Percentiles rank a stretch among this genome's conserved stretches.
Evolutionary conservation across 2,797 vertebrate genomes (phyloP).

Genomic region (Pampus argenteus): DNA sequence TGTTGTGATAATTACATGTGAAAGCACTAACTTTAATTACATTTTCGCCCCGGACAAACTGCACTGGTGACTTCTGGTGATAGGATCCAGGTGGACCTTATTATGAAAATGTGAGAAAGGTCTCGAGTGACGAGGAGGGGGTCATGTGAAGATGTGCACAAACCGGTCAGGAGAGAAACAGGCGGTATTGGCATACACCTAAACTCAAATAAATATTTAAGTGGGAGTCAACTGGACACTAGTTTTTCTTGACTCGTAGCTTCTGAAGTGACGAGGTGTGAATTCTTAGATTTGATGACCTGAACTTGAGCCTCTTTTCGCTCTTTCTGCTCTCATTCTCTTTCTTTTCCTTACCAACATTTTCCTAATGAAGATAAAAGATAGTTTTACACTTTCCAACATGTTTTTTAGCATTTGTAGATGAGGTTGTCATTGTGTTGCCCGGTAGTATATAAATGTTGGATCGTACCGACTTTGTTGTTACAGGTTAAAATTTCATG

Average conservation of each 20-base stretch:
- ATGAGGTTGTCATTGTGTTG: slow-evolving; percentile 51
- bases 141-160: slow-evolving; percentile 74
- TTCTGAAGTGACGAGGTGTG: slow-evolving; percentile 60
- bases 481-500: slow-evolving; percentile 81
- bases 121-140: slow-evolving; percentile 64
- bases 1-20: slow-evolving; percentile 72
- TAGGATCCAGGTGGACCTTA: slow-evolving; percentile 74
- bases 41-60: slow-evolving; percentile 64
- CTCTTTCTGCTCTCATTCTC: slow-evolving; percentile 21
- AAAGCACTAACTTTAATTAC: slow-evolving; percentile 77
- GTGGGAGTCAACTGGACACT: slow-evolving; percentile 54
- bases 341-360: slow-evolving; percentile 22
- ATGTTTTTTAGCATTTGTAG: slow-evolving; percentile 42
- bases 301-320: slow-evolving; percentile 37
- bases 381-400: slow-evolving; percentile 39
- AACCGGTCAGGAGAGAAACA: slow-evolving; percentile 24
- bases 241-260: slow-evolving; percentile 45
- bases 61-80: slow-evolving; percentile 63
- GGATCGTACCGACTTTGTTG: slow-evolving; percentile 71
- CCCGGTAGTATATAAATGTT: slow-evolving; percentile 49
- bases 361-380: slow-evolving; percentile 31
- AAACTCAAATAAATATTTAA: slow-evolving; percentile 76
- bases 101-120: slow-evolving; percentile 63
- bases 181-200: slow-evolving; percentile 38
- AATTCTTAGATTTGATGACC: slow-evolving; percentile 58